Conservation (phyloP, 2,113 vertebrate genomes). For the Callaeas wilsoni region DNA sequence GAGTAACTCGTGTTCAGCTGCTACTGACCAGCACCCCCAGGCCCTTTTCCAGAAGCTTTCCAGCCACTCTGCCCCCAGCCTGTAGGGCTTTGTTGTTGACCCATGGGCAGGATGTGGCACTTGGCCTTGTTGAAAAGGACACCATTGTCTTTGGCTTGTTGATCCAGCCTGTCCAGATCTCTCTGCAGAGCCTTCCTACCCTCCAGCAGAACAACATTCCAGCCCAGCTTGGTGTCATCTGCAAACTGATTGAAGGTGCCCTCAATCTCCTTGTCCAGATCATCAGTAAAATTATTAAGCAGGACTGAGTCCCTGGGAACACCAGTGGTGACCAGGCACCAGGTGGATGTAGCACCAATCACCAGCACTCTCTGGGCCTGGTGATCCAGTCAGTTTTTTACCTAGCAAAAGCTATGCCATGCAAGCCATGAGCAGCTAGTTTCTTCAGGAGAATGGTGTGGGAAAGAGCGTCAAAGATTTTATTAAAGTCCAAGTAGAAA, state of each 20-base stretch:
- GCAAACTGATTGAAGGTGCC: neutral
- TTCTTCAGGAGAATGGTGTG: neutral
- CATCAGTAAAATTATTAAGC: neutral
- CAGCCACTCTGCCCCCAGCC: neutral
- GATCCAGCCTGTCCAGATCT: neutral
- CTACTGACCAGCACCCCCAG: fast-evolving
- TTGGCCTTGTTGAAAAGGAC: neutral
- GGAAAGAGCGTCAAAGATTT: neutral
- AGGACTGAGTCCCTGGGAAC: neutral
- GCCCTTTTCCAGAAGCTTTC: neutral
- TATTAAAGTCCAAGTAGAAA: neutral
- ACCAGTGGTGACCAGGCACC: neutral
- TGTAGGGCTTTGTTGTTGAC: neutral
- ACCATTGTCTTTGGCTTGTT: neutral
- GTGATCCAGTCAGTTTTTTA: neutral
- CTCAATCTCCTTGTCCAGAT: neutral
- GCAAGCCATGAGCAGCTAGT: too few relatives aligned
- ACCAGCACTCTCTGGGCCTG: neutral
- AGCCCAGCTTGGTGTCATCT: neutral
- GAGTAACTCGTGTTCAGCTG: neutral
- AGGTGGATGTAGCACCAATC: neutral
- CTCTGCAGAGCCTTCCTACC: neutral
- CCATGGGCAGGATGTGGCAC: fast-evolving
- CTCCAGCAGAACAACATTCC: neutral
- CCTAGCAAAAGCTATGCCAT: neutral